These are phyloP conservation scores for Proisotoma minuta DNA, from an alignment of 2,888 invertebrate genomes.

Conservation along the genomic window DNA sequence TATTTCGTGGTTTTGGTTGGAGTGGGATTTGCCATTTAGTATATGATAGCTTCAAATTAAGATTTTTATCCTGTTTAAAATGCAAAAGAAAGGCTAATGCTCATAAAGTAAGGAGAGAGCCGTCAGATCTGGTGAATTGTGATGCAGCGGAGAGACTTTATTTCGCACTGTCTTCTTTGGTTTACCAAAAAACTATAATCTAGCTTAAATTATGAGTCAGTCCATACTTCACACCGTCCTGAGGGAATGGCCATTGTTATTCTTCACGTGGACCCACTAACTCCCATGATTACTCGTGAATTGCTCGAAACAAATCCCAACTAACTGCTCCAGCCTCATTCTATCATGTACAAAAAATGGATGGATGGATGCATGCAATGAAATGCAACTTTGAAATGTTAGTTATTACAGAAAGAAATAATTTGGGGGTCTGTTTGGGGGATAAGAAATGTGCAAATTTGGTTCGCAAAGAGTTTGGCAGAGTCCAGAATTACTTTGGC, in stretches of 20 bases:
- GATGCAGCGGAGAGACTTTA: not conserved
- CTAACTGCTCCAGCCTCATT: too few relatives aligned
- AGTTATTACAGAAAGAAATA: too few relatives aligned
- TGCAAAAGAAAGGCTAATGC: not conserved
- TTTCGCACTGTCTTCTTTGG: slow-evolving; percentile 1
- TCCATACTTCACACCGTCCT: not conserved
- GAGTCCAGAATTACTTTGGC: not conserved
- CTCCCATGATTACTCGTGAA: not conserved
- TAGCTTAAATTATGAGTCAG: slow-evolving; percentile 2
- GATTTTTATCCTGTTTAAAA: not conserved
- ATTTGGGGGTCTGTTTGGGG: too few relatives aligned
- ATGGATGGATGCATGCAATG: too few relatives aligned
- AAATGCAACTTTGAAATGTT: too few relatives aligned
- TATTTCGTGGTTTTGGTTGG: not conserved
- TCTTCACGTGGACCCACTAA: not conserved
- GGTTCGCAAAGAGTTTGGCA: not conserved
- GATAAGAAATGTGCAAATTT: too few relatives aligned
- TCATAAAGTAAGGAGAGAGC: not conserved
- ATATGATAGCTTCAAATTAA: not conserved
- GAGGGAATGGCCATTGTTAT: not conserved
- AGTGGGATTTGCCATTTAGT: not conserved
- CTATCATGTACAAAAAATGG: too few relatives aligned
- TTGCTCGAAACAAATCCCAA: not conserved
- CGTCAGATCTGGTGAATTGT: not conserved
- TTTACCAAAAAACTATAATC: not conserved